These are phyloP conservation scores for Xiphophorus maculatus DNA, from an alignment of 2,113 vertebrate genomes.

Conservation along the genomic window DNA sequence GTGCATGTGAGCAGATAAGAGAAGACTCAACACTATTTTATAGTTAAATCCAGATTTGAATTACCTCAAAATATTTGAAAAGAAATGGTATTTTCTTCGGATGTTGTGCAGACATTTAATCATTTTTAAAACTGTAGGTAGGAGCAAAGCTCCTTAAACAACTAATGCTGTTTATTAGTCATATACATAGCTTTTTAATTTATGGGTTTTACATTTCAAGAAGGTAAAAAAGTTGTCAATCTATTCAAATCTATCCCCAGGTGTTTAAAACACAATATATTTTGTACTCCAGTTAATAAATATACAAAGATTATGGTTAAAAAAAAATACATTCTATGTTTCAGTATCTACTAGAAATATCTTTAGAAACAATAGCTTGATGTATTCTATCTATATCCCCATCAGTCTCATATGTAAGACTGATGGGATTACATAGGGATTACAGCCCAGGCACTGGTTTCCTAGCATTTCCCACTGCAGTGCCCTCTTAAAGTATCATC, in stretches of 20 bases:
- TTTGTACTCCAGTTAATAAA: not conserved
- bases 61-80: not conserved
- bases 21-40: conserved; percentile 12
- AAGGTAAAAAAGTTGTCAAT: not conserved
- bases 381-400: too few species aligned
- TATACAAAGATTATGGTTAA: not conserved
- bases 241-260: not conserved
- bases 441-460: too few species aligned
- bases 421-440: too few species aligned
- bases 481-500: too few species aligned
- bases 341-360: too few species aligned
- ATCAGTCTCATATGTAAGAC: too few species aligned
- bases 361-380: too few species aligned
- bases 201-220: not conserved
- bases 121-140: not conserved
- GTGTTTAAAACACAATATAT: not conserved
- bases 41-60: not conserved
- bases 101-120: not conserved
- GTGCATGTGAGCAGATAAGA: too few species aligned
- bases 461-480: too few species aligned
- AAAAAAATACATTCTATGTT: too few species aligned
- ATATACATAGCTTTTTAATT: not conserved
- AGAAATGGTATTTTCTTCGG: not conserved
- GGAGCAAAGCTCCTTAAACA: not conserved
- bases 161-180: not conserved